Conservation (phyloP, 2,888 invertebrate genomes). For the Chloroclysta siterata region DNA sequence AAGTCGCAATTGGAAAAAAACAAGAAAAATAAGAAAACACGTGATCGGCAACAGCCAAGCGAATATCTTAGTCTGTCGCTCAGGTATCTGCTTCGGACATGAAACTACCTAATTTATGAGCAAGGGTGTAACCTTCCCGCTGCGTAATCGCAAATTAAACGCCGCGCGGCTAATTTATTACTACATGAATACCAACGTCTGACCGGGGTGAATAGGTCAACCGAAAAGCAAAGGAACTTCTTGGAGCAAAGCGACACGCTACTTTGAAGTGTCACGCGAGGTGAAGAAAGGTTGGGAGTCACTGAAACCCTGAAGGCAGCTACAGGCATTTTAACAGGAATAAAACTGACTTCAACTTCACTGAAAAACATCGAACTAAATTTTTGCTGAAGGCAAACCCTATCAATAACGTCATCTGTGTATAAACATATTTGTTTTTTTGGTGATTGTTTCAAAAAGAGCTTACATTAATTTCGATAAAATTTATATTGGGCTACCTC, state of each 20-base stretch:
- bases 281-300: background rate
- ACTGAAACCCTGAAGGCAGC: background rate
- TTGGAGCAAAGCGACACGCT: conserved; percentile 4
- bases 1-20: conserved; percentile 1
- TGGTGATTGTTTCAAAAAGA: too few species aligned
- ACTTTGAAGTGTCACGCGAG: conserved; percentile 9
- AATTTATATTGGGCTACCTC: too few species aligned
- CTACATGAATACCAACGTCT: conserved; percentile 33
- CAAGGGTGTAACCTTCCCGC: conserved; percentile 24
- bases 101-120: conserved; percentile 32
- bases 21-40: background rate
- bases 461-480: too few species aligned
- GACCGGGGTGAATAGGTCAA: conserved; percentile 36
- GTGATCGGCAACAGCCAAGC: too few species aligned
- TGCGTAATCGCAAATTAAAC: conserved; percentile 43
- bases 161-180: conserved; percentile 39
- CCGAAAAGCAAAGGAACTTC: conserved; percentile 14
- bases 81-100: background rate
- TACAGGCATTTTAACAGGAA: background rate
- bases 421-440: too few species aligned
- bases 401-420: too few species aligned
- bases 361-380: too few species aligned
- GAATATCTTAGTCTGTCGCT: too few species aligned
- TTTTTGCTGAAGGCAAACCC: too few species aligned
- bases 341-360: too few species aligned